Conservation (phyloP, 2,113 vertebrate genomes). For the Lepisosteus oculatus region DNA sequence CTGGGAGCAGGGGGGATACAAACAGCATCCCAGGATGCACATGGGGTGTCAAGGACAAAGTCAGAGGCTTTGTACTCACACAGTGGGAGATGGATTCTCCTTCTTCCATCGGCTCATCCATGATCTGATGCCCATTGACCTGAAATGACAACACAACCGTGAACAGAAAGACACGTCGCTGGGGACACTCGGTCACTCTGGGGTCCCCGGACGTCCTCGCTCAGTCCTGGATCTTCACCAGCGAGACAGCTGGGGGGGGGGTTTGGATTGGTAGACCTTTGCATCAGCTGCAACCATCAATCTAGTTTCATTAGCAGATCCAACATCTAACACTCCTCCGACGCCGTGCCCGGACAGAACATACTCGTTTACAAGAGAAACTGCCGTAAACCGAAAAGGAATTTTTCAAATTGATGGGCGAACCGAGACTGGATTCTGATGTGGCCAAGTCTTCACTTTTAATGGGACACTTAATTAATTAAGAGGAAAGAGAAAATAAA, state of each 20-base stretch:
- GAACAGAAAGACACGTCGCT: not conserved
- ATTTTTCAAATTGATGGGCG: too few species aligned
- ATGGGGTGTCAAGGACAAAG: not conserved
- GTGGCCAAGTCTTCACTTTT: too few species aligned
- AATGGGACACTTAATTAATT: too few species aligned
- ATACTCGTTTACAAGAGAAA: too few species aligned
- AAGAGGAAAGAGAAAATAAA: too few species aligned
- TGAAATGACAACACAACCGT: slow-evolving; percentile 49
- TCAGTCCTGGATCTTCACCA: not conserved
- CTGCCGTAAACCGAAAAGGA: too few species aligned
- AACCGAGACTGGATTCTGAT: too few species aligned
- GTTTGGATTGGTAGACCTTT: too few species aligned
- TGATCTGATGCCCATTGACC: slow-evolving; percentile 92
- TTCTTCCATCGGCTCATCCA: slow-evolving; percentile 95
- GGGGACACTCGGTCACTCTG: not conserved
- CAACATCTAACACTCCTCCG: not conserved
- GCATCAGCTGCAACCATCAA: not conserved
- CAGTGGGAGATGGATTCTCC: slow-evolving; percentile 83
- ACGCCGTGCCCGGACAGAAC: not conserved
- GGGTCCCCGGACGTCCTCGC: too few species aligned
- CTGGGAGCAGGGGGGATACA: too few species aligned
- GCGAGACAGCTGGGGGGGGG: not conserved
- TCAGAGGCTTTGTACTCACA: slow-evolving; percentile 70
- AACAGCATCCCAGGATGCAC: too few species aligned
- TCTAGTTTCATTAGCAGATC: not conserved